Evolutionary conservation across 2,888 invertebrate species (phyloP).

Genomic region (Chaetogeoica ovagalla): DNA sequence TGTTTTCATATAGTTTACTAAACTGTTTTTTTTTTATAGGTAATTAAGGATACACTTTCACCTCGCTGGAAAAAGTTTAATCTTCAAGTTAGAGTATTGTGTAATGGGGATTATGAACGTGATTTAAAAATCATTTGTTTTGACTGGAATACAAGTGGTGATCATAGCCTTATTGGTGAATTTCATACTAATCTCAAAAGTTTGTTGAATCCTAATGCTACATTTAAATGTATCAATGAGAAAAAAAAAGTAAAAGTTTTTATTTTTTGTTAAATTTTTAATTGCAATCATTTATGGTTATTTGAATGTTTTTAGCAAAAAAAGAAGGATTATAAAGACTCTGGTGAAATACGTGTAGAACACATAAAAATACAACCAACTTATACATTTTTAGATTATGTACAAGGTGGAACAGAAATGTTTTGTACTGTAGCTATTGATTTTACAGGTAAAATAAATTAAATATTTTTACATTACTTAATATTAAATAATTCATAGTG

Average conservation of each 20-base stretch:
- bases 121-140: slow-evolving; percentile 62
- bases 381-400: slow-evolving; percentile 64
- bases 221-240: slow-evolving; percentile 59
- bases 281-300: slow-evolving; percentile 6
- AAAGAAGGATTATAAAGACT: slow-evolving; percentile 56
- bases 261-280: slow-evolving; percentile 14
- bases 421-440: slow-evolving; percentile 62
- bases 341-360: slow-evolving; percentile 57
- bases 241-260: slow-evolving; percentile 57
- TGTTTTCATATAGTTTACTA: not conserved
- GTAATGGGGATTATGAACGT: slow-evolving; percentile 63
- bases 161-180: slow-evolving; percentile 62
- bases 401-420: slow-evolving; percentile 63
- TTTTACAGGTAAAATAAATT: slow-evolving; percentile 60
- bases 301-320: slow-evolving; percentile 38
- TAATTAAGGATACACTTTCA: slow-evolving; percentile 61
- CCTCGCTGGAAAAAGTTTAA: slow-evolving; percentile 63
- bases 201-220: slow-evolving; percentile 58
- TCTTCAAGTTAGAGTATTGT: slow-evolving; percentile 60
- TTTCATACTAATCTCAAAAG: slow-evolving; percentile 60
- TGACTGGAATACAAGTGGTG: slow-evolving; percentile 63
- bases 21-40: slow-evolving; percentile 13
- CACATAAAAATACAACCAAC: slow-evolving; percentile 56
- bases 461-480: slow-evolving; percentile 9
- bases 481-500: too few species aligned